Conservation (phyloP, 2,113 vertebrate genomes). For the Leucopsar rothschildi region DNA sequence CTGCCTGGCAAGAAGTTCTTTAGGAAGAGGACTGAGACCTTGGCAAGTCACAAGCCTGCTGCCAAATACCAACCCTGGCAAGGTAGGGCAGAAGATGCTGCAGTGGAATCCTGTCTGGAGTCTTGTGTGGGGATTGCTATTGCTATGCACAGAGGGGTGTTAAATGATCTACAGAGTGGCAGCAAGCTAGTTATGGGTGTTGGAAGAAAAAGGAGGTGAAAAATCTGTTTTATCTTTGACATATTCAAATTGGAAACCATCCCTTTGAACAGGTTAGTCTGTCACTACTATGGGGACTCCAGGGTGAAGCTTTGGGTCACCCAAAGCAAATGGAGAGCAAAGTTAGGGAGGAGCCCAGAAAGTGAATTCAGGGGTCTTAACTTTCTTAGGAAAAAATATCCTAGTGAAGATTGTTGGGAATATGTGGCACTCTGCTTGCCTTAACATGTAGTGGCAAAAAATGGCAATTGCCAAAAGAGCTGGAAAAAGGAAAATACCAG, state of each 20-base stretch:
- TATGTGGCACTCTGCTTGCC: neutral
- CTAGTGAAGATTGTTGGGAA: neutral
- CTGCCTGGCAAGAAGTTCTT: neutral
- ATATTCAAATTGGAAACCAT: neutral
- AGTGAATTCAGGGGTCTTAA: neutral
- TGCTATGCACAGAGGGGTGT: accelerated
- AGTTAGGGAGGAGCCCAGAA: neutral
- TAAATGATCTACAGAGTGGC: neutral
- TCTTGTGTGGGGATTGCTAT: neutral
- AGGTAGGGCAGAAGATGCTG: neutral
- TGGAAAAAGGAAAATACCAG: neutral
- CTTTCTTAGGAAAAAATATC: neutral
- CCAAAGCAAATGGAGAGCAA: neutral
- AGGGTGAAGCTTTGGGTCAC: neutral
- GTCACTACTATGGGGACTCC: accelerated
- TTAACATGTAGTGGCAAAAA: neutral
- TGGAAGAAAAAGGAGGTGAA: neutral
- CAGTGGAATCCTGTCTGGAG: neutral
- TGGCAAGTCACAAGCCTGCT: neutral
- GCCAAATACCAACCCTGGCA: neutral
- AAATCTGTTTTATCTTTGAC: neutral
- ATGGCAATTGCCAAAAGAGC: neutral
- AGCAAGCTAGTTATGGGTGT: accelerated
- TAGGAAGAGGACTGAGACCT: neutral
- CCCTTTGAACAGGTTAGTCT: neutral